phyloP scores from a whole-genome alignment of 2,888 invertebrate genomes.

The Coenonympha arcania region DNA sequence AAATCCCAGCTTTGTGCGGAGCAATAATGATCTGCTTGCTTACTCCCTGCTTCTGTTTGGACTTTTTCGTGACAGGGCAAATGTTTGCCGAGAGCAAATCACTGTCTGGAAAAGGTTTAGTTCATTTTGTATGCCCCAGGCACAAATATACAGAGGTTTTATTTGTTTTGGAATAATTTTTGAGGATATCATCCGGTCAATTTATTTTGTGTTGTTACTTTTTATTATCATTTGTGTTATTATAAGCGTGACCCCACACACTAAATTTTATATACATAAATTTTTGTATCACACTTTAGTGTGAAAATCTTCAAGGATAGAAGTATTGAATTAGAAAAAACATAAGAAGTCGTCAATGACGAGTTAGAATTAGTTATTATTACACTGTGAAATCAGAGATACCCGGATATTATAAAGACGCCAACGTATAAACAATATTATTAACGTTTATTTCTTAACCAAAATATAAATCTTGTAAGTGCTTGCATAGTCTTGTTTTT shows the following conservation, averaged over 20 bases:
- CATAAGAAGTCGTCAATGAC: background rate
- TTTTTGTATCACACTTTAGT: background rate
- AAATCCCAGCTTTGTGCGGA: slow-evolving; percentile 1
- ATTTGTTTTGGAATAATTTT: background rate
- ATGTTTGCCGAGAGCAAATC: slow-evolving; percentile 18
- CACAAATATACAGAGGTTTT: background rate
- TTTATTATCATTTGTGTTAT: background rate
- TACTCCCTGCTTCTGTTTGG: slow-evolving; percentile 7
- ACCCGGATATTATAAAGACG: too few species aligned
- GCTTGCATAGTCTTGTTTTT: too few species aligned
- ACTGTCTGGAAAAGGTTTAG: slow-evolving; percentile 10
- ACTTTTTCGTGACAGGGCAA: slow-evolving; percentile 9
- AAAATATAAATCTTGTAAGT: too few species aligned
- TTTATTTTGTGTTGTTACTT: background rate
- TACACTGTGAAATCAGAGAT: too few species aligned
- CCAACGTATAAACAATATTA: too few species aligned
- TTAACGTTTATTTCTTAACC: too few species aligned
- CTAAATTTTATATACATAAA: too few species aligned
- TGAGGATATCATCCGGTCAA: background rate
- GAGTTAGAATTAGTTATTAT: too few species aligned
- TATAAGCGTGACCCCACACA: too few species aligned
- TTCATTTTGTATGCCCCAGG: slow-evolving; percentile 9
- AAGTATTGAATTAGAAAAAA: background rate
- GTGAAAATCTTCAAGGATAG: too few species aligned
- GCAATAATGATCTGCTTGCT: slow-evolving; percentile 17